A percentile compares a stretch with the other conserved stretches of the same genome.
These are phyloP conservation scores for Gari tellinella DNA, from an alignment of 2,888 invertebrate species.

Conservation along the genomic window DNA sequence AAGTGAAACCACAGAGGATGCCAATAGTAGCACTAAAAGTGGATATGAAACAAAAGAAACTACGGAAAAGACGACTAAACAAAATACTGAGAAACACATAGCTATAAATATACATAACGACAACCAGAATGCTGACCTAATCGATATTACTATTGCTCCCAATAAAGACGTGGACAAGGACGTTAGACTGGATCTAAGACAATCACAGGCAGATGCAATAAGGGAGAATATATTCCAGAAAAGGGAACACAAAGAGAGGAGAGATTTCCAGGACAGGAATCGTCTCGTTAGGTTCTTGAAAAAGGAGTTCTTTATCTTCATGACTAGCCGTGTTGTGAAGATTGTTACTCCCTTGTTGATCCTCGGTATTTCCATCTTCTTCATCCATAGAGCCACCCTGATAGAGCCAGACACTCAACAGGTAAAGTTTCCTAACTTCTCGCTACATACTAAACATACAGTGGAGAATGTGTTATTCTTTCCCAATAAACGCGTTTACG, in stretches of 20 bases:
- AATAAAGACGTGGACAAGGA: too few relatives aligned
- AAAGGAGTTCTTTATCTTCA: conserved; percentile 70
- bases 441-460: too few relatives aligned
- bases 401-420: conserved; percentile 76
- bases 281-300: conserved; percentile 56
- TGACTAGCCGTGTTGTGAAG: conserved; percentile 67
- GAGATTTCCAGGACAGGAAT: conserved; percentile 62
- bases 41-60: too few relatives aligned
- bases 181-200: conserved; percentile 43
- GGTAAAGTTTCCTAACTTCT: conserved; percentile 68
- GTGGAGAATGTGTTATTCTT: too few relatives aligned
- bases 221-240: conserved; percentile 9
- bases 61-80: too few relatives aligned
- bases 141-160: too few relatives aligned
- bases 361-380: conserved; percentile 60
- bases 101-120: too few relatives aligned
- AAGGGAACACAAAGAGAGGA: conserved; percentile 31
- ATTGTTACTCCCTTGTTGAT: conserved; percentile 65
- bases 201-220: conserved; percentile 16
- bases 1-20: not conserved
- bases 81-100: too few relatives aligned
- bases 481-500: too few relatives aligned
- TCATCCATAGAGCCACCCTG: conserved; percentile 68
- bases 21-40: not conserved
- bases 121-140: too few relatives aligned